Percentiles rank a stretch among this genome's conserved stretches.
Evolutionary conservation across 2,888 invertebrate species (phyloP).

Genomic region (Eurytoma adleriae): DNA sequence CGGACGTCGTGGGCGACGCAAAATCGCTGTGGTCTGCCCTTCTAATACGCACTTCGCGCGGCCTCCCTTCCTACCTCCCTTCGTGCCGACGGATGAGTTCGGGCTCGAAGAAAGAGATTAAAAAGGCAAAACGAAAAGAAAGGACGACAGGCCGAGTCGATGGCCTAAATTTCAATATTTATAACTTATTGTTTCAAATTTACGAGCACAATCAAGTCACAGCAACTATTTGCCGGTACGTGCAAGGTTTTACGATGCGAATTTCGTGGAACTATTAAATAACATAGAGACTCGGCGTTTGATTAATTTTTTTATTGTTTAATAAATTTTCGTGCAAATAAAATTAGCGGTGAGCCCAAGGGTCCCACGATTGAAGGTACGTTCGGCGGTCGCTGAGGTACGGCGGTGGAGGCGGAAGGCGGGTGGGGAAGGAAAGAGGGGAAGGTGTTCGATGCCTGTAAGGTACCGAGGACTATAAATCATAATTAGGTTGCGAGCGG

Average conservation of each 20-base stretch:
- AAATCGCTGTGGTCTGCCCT: conserved; percentile 56
- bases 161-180: conserved; percentile 72
- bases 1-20: conserved; percentile 71
- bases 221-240: not conserved
- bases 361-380: conserved; percentile 40
- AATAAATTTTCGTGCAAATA: too few relatives aligned
- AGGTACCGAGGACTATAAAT: conserved; percentile 70
- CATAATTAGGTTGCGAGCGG: conserved; percentile 71
- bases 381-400: conserved; percentile 1
- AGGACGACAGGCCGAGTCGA: conserved; percentile 55
- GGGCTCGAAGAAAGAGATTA: not conserved
- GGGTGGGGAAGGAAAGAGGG: conserved; percentile 32
- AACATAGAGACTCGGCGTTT: too few relatives aligned
- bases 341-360: conserved; percentile 12
- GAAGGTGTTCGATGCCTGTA: conserved; percentile 63
- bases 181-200: conserved; percentile 74
- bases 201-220: conserved; percentile 63
- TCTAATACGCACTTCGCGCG: conserved; percentile 66
- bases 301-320: not conserved
- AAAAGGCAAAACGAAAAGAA: conserved; percentile 49
- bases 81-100: not conserved
- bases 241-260: too few relatives aligned
- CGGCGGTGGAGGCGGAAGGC: not conserved
- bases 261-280: too few relatives aligned
- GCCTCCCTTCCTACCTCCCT: conserved; percentile 2